Evolutionary conservation across 2,113 vertebrate genomes (phyloP).

Genomic region (Lycocorax pyrrhopterus): DNA sequence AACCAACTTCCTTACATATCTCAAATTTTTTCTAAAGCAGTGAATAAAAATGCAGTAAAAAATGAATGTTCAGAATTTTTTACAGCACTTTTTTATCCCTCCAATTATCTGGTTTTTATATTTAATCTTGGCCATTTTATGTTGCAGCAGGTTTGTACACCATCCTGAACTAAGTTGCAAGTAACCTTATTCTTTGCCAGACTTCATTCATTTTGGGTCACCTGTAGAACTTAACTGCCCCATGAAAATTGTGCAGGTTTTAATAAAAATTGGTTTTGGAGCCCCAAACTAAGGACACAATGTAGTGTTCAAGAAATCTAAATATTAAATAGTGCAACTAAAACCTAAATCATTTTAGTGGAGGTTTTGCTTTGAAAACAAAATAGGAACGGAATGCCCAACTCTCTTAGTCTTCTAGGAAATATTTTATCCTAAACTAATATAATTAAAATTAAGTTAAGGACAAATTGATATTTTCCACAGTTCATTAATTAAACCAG

Average conservation of each 20-base stretch:
- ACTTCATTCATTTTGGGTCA: not conserved
- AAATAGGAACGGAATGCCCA: not conserved
- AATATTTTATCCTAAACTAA: not conserved
- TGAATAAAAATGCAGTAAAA: not conserved
- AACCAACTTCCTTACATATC: not conserved
- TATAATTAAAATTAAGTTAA: not conserved
- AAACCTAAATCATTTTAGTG: not conserved
- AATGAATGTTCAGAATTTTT: not conserved
- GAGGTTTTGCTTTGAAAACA: not conserved
- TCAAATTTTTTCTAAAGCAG: not conserved
- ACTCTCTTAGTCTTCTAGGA: not conserved
- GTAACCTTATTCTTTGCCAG: not conserved
- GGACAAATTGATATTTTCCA: not conserved
- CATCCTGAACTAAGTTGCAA: not conserved
- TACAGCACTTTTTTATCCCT: not conserved
- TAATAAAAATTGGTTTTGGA: not conserved
- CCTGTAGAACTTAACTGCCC: not conserved
- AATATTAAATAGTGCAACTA: not conserved
- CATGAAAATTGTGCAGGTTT: not conserved
- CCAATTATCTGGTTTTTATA: not conserved
- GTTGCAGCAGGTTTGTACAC: not conserved
- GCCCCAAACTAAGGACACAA: not conserved
- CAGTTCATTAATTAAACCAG: not conserved
- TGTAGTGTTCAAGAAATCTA: not conserved
- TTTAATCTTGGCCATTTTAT: not conserved